phyloP scores from a whole-genome alignment of 2,797 vertebrate genomes.

The Sebastiscus albofasciatus region DNA sequence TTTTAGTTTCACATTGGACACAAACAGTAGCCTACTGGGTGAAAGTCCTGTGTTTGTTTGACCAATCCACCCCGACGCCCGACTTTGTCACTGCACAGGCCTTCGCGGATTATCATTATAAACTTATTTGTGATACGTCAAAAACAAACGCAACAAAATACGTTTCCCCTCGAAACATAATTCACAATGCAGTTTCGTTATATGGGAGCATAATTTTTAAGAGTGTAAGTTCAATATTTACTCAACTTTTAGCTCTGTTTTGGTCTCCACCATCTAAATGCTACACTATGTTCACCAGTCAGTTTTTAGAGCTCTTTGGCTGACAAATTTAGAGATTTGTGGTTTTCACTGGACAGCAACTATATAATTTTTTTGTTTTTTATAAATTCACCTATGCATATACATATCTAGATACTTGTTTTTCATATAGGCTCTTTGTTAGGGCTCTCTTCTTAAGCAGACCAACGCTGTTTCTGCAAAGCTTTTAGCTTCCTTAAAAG shows the following conservation, averaged over 20 bases:
- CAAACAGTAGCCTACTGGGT: no score
- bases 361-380: background rate
- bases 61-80: background rate
- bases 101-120: no score
- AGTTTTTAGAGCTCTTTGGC: background rate
- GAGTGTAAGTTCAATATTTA: no score
- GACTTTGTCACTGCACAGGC: no score
- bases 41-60: no score
- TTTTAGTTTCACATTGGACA: no score
- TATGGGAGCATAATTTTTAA: no score
- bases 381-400: background rate
- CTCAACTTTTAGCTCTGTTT: background rate
- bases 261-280: background rate
- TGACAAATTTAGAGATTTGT: background rate
- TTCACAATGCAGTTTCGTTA: no score
- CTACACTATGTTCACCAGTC: background rate
- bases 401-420: background rate
- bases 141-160: no score
- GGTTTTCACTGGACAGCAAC: background rate
- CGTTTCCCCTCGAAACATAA: no score
- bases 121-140: no score
- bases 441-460: background rate
- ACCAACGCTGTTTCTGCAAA: conserved; percentile 9
- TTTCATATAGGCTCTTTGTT: background rate
- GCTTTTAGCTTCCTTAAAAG: conserved; percentile 28